phyloP scores from a whole-genome alignment of 2,113 vertebrate genomes.

The Corythornis madagascariensis region DNA sequence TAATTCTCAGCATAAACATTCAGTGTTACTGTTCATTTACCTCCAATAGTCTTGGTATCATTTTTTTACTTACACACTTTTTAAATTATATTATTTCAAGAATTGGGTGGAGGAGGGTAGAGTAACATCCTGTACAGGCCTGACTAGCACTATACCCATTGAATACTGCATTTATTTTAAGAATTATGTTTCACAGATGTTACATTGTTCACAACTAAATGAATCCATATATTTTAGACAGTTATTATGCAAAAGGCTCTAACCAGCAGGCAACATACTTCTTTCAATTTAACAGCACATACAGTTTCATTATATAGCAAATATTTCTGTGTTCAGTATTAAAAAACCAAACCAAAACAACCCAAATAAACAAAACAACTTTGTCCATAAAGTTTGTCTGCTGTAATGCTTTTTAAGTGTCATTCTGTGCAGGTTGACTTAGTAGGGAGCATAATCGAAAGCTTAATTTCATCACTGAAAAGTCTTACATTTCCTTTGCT shows the following conservation, averaged over 20 bases:
- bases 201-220: conserved; percentile 53
- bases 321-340: background rate
- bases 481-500: background rate
- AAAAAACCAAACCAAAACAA: background rate
- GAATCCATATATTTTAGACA: conserved; percentile 25
- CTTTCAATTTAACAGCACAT: background rate
- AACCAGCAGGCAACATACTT: background rate
- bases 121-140: conserved; percentile 39
- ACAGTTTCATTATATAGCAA: background rate
- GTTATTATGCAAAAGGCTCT: conserved; percentile 8
- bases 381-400: background rate
- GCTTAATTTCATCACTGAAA: background rate
- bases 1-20: background rate
- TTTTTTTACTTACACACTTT: background rate
- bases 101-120: background rate
- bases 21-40: background rate
- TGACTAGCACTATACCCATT: background rate
- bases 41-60: background rate
- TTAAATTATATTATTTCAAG: conserved; percentile 6
- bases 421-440: background rate
- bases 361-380: background rate
- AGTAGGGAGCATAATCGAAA: background rate
- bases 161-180: conserved; percentile 48
- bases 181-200: conserved; percentile 48
- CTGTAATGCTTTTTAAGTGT: too few relatives aligned